Base-by-base conservation (phyloP, 2,113 vertebrate species). In the Capricornis sumatraensis region DNA sequence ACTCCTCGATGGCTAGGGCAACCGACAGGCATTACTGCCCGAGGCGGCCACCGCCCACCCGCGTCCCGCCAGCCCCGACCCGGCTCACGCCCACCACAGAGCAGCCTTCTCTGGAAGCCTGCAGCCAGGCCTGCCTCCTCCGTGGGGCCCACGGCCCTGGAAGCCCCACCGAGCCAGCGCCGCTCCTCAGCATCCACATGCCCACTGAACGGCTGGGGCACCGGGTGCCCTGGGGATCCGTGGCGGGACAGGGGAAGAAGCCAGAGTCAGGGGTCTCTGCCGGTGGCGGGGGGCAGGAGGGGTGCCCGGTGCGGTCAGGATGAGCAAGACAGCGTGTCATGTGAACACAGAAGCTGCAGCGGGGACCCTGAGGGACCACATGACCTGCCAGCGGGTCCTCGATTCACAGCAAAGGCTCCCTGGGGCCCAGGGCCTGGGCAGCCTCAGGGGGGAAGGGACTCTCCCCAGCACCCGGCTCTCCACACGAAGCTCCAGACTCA, bases 241-340 rank as follows among this genome's bases (percentile, higher is more conserved):
- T 3, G 2, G 36, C 2, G 0, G 36, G 5, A 25, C 3, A 5
- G 8, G n/a, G 6, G 52, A 15, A 16, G 5, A 25, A 95, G 45
- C n/a, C 13, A 23, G 7, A 4, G 47, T 53, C 19, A 87, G 40
- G 52, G 71, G 30, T 62, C 45, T 81, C 3, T 16, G 33, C 33
- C 2, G 2, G 8, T 1, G 33, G 16, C 7, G 15, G 12, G 55
- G 55, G 55, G 8, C 23, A 2, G 8, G 17, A 2, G 17, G 7
- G 17, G 33, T n/a, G 62, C 62, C 33, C 1, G 3, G 62, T 4
- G 2, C 30, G 0, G 60, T 64, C 30, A 33, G 28, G 60, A 33
- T 7, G 30, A 64, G 14, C 33, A 36, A 8, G 33, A 71, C 0
- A 2, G n/a, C 4, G 9, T 5, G 33, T 21, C n/a, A 21, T 2